Percentiles rank a stretch among this genome's conserved stretches.
Conservation (phyloP, 2,797 vertebrate species). For the Liasis olivaceus region DNA sequence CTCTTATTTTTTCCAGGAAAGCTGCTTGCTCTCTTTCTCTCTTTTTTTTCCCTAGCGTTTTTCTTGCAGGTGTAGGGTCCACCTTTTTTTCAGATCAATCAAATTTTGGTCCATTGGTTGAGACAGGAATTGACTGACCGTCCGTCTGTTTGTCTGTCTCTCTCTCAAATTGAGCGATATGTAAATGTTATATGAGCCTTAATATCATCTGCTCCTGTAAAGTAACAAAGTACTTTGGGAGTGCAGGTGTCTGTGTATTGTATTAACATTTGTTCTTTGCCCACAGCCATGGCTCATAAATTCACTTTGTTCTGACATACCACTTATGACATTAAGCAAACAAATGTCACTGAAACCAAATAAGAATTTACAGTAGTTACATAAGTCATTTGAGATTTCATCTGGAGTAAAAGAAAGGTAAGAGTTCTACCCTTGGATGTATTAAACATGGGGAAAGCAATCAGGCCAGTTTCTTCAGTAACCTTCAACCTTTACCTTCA, state of each 20-base stretch:
- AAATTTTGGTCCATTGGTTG: no score
- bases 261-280: slow-evolving; percentile 1
- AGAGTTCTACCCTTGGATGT: not conserved
- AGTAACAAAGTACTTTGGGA: not conserved
- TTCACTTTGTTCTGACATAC: not conserved
- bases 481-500: not conserved
- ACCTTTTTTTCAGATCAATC: no score
- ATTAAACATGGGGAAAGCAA: not conserved
- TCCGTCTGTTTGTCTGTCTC: not conserved
- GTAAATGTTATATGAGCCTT: slow-evolving; percentile 2
- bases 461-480: not conserved
- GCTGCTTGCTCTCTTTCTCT: not conserved
- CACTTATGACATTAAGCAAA: not conserved
- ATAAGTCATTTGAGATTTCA: not conserved
- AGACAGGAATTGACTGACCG: no score
- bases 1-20: not conserved
- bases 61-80: no score
- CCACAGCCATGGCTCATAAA: slow-evolving; percentile 17
- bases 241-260: not conserved
- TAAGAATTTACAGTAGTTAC: not conserved
- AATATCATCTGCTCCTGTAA: not conserved
- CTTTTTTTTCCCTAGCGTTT: no score
- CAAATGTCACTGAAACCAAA: not conserved
- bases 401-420: not conserved
- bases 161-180: not conserved